Percentiles rank a stretch among this genome's conserved stretches.
phyloP scores from a whole-genome alignment of 2,797 vertebrate species.

The Peromyscus nudipes region DNA sequence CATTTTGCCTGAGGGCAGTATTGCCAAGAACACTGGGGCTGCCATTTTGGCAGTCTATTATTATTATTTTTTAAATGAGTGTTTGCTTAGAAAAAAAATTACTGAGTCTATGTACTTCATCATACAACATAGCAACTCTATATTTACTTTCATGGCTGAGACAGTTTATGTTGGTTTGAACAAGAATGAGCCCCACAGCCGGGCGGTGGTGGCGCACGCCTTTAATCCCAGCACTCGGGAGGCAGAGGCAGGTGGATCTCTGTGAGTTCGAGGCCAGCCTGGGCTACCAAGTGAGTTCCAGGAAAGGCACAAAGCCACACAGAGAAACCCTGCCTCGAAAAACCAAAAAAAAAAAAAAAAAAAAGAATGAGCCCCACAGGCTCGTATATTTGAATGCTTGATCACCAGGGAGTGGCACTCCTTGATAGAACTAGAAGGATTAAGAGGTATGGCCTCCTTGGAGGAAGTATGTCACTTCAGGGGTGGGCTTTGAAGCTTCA shows the following conservation, averaged over 20 bases:
- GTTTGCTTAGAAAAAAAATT: constrained; percentile 56
- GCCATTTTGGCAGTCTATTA: constrained; percentile 36
- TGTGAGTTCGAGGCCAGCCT: too few relatives aligned
- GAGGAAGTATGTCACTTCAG: neutral
- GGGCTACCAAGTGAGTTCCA: too few relatives aligned
- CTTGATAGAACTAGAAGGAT: neutral
- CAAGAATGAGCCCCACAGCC: neutral
- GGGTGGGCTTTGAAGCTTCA: neutral
- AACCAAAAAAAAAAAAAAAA: too few relatives aligned
- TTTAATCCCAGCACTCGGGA: too few relatives aligned
- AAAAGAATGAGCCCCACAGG: neutral
- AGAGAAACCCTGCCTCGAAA: too few relatives aligned
- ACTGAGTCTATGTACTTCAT: constrained; percentile 37
- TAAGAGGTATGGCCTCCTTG: neutral
- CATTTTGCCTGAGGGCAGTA: neutral
- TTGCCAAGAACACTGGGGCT: neutral
- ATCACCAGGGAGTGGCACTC: neutral
- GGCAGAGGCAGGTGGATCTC: too few relatives aligned
- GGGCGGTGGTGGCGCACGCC: too few relatives aligned
- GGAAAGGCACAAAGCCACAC: too few relatives aligned
- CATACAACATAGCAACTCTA: constrained; percentile 29
- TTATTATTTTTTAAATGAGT: neutral
- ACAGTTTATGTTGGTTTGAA: neutral
- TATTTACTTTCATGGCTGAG: constrained; percentile 41
- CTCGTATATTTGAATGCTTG: too few relatives aligned